Base-by-base conservation (phyloP, 2,797 vertebrate genomes). In the Bovichtus variegatus region DNA sequence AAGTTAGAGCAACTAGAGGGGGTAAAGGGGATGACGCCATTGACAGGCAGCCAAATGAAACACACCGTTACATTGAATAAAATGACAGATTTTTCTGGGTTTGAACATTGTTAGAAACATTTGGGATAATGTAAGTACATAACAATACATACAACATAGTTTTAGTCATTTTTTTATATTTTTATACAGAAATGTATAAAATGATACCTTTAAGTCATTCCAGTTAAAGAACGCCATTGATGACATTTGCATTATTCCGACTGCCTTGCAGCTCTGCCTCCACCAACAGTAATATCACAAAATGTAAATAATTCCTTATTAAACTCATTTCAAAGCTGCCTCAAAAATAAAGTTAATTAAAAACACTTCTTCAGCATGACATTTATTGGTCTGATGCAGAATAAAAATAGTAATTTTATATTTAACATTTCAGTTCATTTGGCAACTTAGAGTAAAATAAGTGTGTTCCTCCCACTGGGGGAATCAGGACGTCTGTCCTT, bases 361-460 rank as follows among this genome's bases (percentile, higher is more conserved):
- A 58, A 40, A n/a, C 1, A 69, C 3, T 36, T 47, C 3, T 51
- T 66, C 36, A 41, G 31, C 23, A 5, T 38, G 34, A 27, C 23
- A 10, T 74, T 40, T 18, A 18, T 9, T 21, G 34, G 12, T 3
- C 6, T 31, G 71, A n/a, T 25, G 27, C 9, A 15, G 25, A 54
- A 36, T 5, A 11, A 38, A 34, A 71, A 27, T 25, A 2, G 29
- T 47, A 12, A 49, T 38, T 49, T 29, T 31, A 13, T 1, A 57
- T 50, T 50, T 23, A 59, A 59, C 5, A 27, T 64, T 34, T 51
- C 9, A 64, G 50, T 65, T 43, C 5, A 63, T 31, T 36, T 49
- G 7, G 53, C 1, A 18, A 49, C 23, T 63, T 31, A 50, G 25
- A 55, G 31, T 40, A 0, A 19, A 40, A 66, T 18, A 72, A 53